Evolutionary conservation across 2,797 vertebrate genomes (phyloP).

Genomic region (Muscicapa striata): DNA sequence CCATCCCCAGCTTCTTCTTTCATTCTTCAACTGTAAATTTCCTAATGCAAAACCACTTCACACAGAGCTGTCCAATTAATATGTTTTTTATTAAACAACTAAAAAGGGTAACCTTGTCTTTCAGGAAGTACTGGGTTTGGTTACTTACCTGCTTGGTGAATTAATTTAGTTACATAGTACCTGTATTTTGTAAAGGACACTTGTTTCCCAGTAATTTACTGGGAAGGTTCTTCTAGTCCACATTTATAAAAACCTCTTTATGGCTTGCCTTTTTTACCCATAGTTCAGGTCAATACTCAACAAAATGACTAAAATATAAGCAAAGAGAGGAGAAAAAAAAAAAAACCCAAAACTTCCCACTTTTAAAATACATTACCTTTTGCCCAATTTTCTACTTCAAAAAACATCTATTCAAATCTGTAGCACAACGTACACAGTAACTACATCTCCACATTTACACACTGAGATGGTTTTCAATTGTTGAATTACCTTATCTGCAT

Average conservation of each 20-base stretch:
- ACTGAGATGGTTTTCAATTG: background rate
- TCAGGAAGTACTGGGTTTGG: background rate
- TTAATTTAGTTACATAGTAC: background rate
- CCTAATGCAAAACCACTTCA: background rate
- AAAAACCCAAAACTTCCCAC: fast-evolving
- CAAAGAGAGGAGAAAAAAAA: background rate
- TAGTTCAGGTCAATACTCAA: background rate
- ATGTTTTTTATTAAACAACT: background rate
- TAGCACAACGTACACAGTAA: background rate
- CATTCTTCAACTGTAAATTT: background rate
- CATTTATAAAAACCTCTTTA: background rate
- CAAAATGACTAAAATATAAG: background rate
- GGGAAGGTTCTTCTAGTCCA: background rate
- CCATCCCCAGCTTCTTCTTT: background rate
- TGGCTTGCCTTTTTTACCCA: background rate
- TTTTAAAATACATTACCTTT: background rate
- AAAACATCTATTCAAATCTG: background rate
- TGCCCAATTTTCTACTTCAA: background rate
- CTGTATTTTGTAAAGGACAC: background rate
- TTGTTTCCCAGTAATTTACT: background rate
- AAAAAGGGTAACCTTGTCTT: background rate
- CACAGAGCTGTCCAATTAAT: background rate
- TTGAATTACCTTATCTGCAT: constrained; percentile 90
- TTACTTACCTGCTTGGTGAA: background rate
- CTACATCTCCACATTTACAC: background rate